Percentiles rank a stretch among this genome's conserved stretches.
These are phyloP conservation scores for Incurvaria masculella DNA, from an alignment of 2,888 invertebrate species.

Conservation along the genomic window DNA sequence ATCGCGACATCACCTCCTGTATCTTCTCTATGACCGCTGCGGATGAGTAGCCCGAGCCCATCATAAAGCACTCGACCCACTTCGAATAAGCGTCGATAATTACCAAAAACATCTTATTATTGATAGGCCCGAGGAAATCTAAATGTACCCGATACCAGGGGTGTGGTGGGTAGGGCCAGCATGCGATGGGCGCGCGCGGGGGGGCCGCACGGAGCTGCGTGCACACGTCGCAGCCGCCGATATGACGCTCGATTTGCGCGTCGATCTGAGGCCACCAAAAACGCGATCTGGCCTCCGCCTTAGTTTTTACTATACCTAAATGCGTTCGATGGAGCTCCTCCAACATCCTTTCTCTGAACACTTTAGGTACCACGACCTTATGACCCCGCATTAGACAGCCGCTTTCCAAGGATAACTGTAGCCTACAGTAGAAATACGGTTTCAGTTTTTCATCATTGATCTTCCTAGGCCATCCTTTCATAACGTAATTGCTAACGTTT, in stretches of 20 bases:
- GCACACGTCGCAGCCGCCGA: constrained; percentile 3
- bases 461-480: constrained; percentile 3
- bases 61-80: constrained; percentile 18
- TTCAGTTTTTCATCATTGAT: constrained; percentile 5
- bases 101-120: constrained; percentile 11
- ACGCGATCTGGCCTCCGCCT: constrained; percentile 3
- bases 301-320: constrained; percentile 6
- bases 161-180: constrained; percentile 7
- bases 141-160: constrained; percentile 16
- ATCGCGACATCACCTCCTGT: constrained; percentile 13
- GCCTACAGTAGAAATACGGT: constrained; percentile 4
- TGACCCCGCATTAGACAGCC: constrained; percentile 5
- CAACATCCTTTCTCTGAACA: not conserved
- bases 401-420: constrained; percentile 4
- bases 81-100: constrained; percentile 17
- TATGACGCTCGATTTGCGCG: not conserved
- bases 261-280: constrained; percentile 8
- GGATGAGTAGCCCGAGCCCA: constrained; percentile 7
- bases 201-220: constrained; percentile 5
- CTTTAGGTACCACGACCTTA: constrained; percentile 4
- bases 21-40: constrained; percentile 11
- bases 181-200: constrained; percentile 13
- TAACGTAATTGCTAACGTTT: constrained; percentile 5
- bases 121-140: constrained; percentile 18
- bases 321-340: constrained; percentile 1